A percentile compares a stretch with the other conserved stretches of the same genome.
Conservation (phyloP, 1,140 invertebrate species). For the Drosophila triauraria region DNA sequence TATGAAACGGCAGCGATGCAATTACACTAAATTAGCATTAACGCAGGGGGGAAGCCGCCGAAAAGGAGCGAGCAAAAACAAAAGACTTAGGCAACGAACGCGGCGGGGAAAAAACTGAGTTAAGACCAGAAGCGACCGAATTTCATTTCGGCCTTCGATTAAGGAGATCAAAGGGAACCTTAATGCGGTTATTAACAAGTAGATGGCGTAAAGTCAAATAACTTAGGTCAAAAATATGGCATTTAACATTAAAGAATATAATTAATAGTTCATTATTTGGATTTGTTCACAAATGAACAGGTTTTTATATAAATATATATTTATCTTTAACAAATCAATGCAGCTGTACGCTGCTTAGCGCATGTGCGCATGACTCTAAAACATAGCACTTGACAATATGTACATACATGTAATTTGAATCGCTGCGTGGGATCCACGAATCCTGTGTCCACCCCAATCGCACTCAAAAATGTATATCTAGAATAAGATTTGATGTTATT, state of each 20-base stretch:
- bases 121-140: slow-evolving; percentile 66
- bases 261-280: not conserved
- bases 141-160: slow-evolving; percentile 75
- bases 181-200: slow-evolving; percentile 79
- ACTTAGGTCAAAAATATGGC: not conserved
- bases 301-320: no score
- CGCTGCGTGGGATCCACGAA: no score
- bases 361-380: no score
- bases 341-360: no score
- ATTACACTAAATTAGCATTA: slow-evolving; percentile 82
- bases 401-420: no score
- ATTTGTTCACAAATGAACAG: no score
- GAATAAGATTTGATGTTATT: no score
- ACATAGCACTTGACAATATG: no score
- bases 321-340: no score
- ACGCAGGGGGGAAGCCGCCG: slow-evolving; percentile 23
- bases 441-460: no score
- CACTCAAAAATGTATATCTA: no score
- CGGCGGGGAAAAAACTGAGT: slow-evolving; percentile 16
- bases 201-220: slow-evolving; percentile 17
- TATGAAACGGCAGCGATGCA: slow-evolving; percentile 43
- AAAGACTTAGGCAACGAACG: slow-evolving; percentile 81
- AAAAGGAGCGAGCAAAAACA: slow-evolving; percentile 48
- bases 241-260: not conserved
- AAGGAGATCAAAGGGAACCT: slow-evolving; percentile 75